A percentile compares a stretch with the other conserved stretches of the same genome.
Evolutionary conservation across 2,797 vertebrate species (phyloP).

Genomic region (Hipposideros larvatus): DNA sequence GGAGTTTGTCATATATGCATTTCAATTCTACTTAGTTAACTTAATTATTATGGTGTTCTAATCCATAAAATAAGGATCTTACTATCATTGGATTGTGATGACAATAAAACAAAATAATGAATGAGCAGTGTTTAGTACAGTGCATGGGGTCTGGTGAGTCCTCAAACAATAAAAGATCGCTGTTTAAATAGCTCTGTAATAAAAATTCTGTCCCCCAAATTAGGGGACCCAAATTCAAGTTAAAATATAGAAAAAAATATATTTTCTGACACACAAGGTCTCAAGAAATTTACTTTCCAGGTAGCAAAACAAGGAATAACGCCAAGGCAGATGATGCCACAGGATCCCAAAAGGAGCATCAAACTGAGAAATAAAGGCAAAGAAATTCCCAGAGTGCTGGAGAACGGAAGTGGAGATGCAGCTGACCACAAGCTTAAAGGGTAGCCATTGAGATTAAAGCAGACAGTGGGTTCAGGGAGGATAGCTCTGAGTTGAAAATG

Average conservation of each 20-base stretch:
- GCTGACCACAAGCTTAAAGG: not conserved
- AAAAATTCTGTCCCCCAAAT: not conserved
- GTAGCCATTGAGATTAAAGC: rapidly evolving
- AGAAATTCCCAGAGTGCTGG: not conserved
- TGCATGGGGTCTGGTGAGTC: not conserved
- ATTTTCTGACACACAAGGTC: not conserved
- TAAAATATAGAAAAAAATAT: not conserved
- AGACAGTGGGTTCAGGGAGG: not conserved
- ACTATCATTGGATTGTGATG: not conserved
- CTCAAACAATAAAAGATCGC: not conserved
- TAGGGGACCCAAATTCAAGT: not conserved
- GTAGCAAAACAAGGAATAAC: not conserved
- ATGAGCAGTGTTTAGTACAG: not conserved
- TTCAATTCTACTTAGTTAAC: not conserved
- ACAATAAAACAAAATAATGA: not conserved
- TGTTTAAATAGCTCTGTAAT: not conserved
- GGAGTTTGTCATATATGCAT: not conserved
- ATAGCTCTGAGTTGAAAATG: not conserved
- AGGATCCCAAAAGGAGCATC: not conserved
- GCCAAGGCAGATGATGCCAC: not conserved
- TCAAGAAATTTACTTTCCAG: not conserved
- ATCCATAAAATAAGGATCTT: not conserved
- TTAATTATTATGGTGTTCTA: not conserved
- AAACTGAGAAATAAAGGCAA: not conserved
- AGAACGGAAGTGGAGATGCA: not conserved